A percentile compares a stretch with the other conserved stretches of the same genome.
phyloP scores from a whole-genome alignment of 2,113 vertebrate genomes.

The Leptobrachium ailaonicum region DNA sequence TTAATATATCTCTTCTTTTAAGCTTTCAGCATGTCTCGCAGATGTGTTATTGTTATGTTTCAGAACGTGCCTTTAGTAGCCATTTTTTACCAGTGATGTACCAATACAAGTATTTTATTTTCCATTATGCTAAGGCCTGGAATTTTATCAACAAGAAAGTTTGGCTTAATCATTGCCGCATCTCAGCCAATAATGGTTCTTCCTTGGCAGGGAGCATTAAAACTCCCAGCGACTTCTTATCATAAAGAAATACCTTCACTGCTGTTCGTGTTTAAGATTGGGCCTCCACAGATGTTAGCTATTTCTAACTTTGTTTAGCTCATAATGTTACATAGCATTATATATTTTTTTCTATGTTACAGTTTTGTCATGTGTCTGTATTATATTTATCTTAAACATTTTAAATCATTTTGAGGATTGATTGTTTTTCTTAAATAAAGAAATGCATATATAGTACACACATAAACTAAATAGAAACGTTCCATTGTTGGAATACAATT shows the following conservation, averaged over 20 bases:
- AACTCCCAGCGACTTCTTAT: slow-evolving; percentile 36
- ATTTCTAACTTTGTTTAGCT: slow-evolving; percentile 38
- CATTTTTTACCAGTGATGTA: background rate
- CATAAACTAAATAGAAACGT: no score
- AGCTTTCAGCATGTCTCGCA: background rate
- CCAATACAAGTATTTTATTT: slow-evolving; percentile 8
- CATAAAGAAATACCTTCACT: slow-evolving; percentile 39
- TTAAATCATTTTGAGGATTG: slow-evolving; percentile 14
- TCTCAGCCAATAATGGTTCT: slow-evolving; percentile 8
- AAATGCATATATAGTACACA: no score
- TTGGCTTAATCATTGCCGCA: background rate
- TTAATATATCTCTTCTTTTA: background rate
- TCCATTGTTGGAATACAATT: no score
- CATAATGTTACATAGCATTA: slow-evolving; percentile 17
- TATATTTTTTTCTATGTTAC: slow-evolving; percentile 13
- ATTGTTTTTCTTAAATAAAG: background rate
- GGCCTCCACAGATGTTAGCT: slow-evolving; percentile 35
- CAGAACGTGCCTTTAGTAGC: background rate
- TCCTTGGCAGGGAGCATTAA: slow-evolving; percentile 4
- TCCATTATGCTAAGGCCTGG: background rate
- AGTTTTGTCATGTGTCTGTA: slow-evolving; percentile 4
- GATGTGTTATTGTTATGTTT: background rate
- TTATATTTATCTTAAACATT: slow-evolving; percentile 10
- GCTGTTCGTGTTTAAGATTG: slow-evolving; percentile 24
- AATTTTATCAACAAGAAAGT: background rate